Base-by-base conservation (phyloP, 2,113 vertebrate genomes). In the Anguilla japonica region DNA sequence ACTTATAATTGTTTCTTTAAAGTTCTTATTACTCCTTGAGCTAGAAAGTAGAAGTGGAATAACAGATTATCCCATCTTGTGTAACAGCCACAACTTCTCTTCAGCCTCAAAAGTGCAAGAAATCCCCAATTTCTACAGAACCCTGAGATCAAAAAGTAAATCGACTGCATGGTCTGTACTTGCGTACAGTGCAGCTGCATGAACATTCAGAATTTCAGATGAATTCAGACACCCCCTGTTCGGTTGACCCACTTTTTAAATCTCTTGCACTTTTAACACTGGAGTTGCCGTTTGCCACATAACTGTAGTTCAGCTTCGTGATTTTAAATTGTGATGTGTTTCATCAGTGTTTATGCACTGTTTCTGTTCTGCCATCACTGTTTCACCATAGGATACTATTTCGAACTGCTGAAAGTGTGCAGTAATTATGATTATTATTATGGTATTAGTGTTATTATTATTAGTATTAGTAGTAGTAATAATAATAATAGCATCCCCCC, bases 221-320 rank as follows among this genome's bases (percentile, higher is more conserved):
- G 89, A 92, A 85, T 91, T 81, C 75, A 46, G 43, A 83, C 91
- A 93, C 91, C 88, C 93, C 93, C 93, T 39, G 5, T 87, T 83
- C 20, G 56, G 63, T 87, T 93, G 94, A 93, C 94, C 94, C 90
- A 96, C 83, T 95, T 95, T 93, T 87, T 40, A 83, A 89, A 83
- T 91, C 87, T 82, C 39, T 4, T 83, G 67, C 90, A 92, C 43
- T 46, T 46, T 46, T 6, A 34, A 34, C 34, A 34, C 34, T 34
- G 34, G 34, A 34, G 34, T 34, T 34, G 34, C 34, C 34, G 34
- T 34, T 34, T 34, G 34, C 34, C 34, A 34, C 34, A 34, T 34
- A 34, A 34, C 34, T 34, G 34, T 34, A 1, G 34, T 0, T 34
- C 34, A 34, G 34, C 34, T 34, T 34, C 34, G 34, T 34, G 34